phyloP scores from a whole-genome alignment of 30 jellyfish, hydroid and myxozoan species.

The Hydractinia echinata region DNA sequence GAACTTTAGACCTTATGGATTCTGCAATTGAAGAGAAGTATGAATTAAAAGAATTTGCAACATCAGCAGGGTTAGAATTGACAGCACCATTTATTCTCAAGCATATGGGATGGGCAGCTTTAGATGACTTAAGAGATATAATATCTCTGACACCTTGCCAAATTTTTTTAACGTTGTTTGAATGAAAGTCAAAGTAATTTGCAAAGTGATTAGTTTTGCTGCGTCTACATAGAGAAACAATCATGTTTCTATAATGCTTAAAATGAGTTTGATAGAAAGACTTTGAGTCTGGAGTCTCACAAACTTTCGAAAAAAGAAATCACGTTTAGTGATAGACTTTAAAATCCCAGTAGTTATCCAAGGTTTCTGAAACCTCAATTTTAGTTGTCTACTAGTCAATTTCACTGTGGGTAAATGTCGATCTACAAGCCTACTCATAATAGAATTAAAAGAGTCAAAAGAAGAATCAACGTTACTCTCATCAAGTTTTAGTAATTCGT shows the following conservation, averaged over 20 bases:
- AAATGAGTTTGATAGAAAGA: neutral
- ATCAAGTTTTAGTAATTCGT: neutral
- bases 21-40: no score
- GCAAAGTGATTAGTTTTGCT: no score
- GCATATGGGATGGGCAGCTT: no score
- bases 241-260: neutral
- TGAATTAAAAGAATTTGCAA: no score
- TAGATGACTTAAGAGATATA: neutral
- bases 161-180: neutral
- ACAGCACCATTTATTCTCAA: no score
- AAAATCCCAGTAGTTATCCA: neutral
- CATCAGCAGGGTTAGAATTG: no score
- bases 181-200: neutral
- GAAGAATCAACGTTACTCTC: neutral
- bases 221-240: neutral
- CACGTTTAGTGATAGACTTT: neutral
- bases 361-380: neutral
- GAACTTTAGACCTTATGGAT: no score
- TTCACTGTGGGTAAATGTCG: no score
- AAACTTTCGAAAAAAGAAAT: neutral
- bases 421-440: no score
- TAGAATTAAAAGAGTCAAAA: neutral
- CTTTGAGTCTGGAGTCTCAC: neutral
- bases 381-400: no score
- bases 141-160: neutral